These are phyloP conservation scores for Theropithecus gelada DNA, from an alignment of 2,113 vertebrate genomes.

Conservation along the genomic window DNA sequence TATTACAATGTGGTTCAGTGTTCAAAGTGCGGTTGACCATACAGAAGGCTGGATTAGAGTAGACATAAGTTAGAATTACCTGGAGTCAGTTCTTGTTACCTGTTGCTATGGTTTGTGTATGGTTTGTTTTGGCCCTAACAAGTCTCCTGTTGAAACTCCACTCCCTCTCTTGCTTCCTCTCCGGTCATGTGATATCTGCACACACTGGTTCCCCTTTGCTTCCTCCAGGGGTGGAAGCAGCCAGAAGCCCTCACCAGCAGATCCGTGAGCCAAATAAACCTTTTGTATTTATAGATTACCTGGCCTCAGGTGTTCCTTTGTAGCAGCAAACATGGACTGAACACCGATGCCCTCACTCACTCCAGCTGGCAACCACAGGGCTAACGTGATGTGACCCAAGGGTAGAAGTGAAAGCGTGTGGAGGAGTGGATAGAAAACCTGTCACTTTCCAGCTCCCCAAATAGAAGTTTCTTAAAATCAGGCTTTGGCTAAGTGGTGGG, in stretches of 20 bases:
- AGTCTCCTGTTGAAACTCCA: not conserved
- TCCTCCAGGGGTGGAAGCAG: not conserved
- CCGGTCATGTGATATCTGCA: not conserved
- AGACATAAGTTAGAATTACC: not conserved
- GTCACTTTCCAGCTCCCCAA: too few species aligned
- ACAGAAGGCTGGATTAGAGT: not conserved
- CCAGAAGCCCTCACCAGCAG: not conserved
- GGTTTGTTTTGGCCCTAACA: not conserved
- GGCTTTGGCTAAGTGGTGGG: not conserved
- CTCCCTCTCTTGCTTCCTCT: not conserved
- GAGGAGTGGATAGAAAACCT: not conserved
- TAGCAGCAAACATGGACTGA: not conserved
- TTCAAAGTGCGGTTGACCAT: not conserved
- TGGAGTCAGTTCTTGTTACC: not conserved
- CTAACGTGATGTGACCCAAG: not conserved
- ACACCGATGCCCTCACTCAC: not conserved
- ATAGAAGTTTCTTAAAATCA: not conserved
- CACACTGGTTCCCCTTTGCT: not conserved
- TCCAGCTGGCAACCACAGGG: not conserved
- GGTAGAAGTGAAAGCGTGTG: not conserved
- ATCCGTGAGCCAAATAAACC: not conserved
- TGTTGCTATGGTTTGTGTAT: not conserved
- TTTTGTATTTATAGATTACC: not conserved
- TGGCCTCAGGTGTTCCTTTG: not conserved
- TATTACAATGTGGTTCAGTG: not conserved